Evolutionary conservation across 2,888 invertebrate species (phyloP), one percentile per base, ranked within the genome.

Genomic region (Pecten maximus): DNA sequence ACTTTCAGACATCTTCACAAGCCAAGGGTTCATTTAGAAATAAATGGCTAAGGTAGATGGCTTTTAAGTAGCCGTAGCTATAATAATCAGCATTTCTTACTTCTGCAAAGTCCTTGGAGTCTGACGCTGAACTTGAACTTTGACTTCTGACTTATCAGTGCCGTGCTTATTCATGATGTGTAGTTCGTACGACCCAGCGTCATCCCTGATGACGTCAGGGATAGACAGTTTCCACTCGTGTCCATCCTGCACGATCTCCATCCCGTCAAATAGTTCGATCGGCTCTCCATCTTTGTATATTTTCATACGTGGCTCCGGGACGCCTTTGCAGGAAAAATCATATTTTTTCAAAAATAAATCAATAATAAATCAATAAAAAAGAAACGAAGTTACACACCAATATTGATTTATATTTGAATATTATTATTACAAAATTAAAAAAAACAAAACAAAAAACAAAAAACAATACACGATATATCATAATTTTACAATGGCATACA

Each of bases 181-280:
- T 28, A 96, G 91, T n/a, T 93, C 94, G 93, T 96, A 96, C 35
- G 93, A 94, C 4, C 96, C 96, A 2, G 93, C 91, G 90, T 96
- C 96, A 19, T 92, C 89, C 15, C 91, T 91, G 8, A 86, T 89
- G 0, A 94, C 93, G 40, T 94, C 92, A 2, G 48, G 40, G 44
- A 95, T 95, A 89, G 94, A 93, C 89, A 95, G 91, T 12, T 91
- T 93, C 88, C 94, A 93, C 23, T 93, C 88, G 87, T 93, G 93
- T n/a, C 91, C 91, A 10, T 94, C 92, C 23, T 90, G 87, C n/a
- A 89, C 89, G 3, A 93, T 40, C 40, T 87, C 89, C n/a, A 92
- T 88, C 8, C 90, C 90, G 40, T 91, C 88, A 89, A 89, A 89
- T 28, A 89, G 44, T 39, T 91, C 60, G 23, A 91, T 39, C 6